Evolutionary conservation across 2,113 vertebrate genomes (phyloP).

Genomic region (human): GRCh38 chrX:144805501-144806000

Average conservation of each 20-base stretch:
- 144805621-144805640: background rate
- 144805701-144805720: background rate
- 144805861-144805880: background rate
- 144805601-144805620: background rate
- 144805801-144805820: background rate
- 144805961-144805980: too few species aligned
- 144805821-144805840: background rate
- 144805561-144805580: background rate
- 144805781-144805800: background rate
- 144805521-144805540: background rate
- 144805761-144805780: conserved; percentile 9
- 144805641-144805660: background rate
- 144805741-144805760: background rate
- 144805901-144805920: background rate
- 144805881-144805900: background rate
- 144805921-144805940: too few species aligned
- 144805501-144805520: background rate
- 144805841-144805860: background rate
- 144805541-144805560: background rate
- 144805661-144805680: background rate
- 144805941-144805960: too few species aligned
- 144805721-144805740: background rate
- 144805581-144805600: background rate
- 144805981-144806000: too few species aligned
- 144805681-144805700: background rate